A percentile compares a stretch with the other conserved stretches of the same genome.
Evolutionary conservation across 2,888 invertebrate species (phyloP).

Genomic region (Saturnia pavonia): DNA sequence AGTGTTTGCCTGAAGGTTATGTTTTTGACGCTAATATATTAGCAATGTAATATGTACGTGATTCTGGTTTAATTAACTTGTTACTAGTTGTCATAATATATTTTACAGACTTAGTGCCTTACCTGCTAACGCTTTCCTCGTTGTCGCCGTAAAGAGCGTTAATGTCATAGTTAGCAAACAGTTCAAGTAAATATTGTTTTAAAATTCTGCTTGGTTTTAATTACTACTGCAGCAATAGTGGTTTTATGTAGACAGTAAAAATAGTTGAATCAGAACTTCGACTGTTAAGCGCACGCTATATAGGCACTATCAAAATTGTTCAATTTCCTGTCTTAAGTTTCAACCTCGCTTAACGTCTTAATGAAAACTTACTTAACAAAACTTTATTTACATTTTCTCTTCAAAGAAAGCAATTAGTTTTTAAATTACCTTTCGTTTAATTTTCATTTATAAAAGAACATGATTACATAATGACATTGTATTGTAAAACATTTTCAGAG

Average conservation of each 20-base stretch:
- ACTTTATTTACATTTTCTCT: slow-evolving; percentile 61
- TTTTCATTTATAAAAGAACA: slow-evolving; percentile 30
- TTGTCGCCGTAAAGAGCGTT: background rate
- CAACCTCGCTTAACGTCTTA: slow-evolving; percentile 65
- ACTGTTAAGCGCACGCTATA: slow-evolving; percentile 23
- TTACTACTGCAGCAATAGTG: background rate
- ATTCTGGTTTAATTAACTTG: too few species aligned
- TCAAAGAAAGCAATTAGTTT: slow-evolving; percentile 63
- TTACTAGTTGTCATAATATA: background rate
- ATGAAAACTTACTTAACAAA: slow-evolving; percentile 66
- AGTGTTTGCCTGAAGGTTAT: background rate
- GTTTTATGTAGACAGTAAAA: background rate
- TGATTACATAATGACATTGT: slow-evolving; percentile 30
- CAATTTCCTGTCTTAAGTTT: slow-evolving; percentile 67
- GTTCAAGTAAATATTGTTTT: background rate
- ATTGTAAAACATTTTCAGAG: slow-evolving; percentile 18
- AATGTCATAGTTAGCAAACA: background rate
- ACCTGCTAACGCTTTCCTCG: background rate
- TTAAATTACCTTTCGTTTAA: slow-evolving; percentile 46
- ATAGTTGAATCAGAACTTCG: background rate
- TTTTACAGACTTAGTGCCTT: background rate
- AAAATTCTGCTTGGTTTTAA: background rate
- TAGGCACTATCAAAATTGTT: slow-evolving; percentile 58
- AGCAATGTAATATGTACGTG: too few species aligned
- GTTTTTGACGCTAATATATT: background rate